These are phyloP conservation scores for Sphaeramia orbicularis DNA, from an alignment of 2,797 vertebrate genomes.

Conservation along the genomic window DNA sequence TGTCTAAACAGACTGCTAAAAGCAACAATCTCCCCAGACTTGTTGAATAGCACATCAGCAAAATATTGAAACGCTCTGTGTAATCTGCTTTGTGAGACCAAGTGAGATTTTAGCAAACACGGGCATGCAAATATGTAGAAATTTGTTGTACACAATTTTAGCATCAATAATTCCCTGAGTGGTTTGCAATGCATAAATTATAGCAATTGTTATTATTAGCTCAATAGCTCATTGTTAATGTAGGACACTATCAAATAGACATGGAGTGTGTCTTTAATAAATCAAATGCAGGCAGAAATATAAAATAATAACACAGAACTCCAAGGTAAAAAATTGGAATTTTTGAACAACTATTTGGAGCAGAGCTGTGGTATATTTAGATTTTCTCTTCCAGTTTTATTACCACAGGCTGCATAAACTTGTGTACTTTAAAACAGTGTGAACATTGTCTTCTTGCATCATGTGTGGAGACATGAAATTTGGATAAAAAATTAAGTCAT, in stretches of 20 bases:
- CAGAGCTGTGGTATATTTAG: no score
- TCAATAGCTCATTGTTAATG: slow-evolving; percentile 11
- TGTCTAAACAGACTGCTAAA: not conserved
- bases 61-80: not conserved
- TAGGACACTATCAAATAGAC: not conserved
- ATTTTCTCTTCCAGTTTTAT: not conserved
- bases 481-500: slow-evolving; percentile 12
- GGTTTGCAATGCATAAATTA: not conserved
- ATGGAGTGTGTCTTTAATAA: not conserved
- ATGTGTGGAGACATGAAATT: not conserved
- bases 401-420: slow-evolving; percentile 16
- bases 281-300: not conserved
- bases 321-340: not conserved
- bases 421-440: slow-evolving; percentile 12
- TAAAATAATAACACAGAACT: not conserved
- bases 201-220: not conserved
- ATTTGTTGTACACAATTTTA: not conserved
- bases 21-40: not conserved
- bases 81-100: not conserved
- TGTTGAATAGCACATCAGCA: not conserved
- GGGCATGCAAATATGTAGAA: not conserved
- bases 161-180: slow-evolving; percentile 3
- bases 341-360: no score
- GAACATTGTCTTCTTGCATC: slow-evolving; percentile 6
- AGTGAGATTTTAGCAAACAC: not conserved